These are phyloP conservation scores for Silurus lanzhouensis DNA, from an alignment of 2,797 vertebrate species.

Conservation along the genomic window DNA sequence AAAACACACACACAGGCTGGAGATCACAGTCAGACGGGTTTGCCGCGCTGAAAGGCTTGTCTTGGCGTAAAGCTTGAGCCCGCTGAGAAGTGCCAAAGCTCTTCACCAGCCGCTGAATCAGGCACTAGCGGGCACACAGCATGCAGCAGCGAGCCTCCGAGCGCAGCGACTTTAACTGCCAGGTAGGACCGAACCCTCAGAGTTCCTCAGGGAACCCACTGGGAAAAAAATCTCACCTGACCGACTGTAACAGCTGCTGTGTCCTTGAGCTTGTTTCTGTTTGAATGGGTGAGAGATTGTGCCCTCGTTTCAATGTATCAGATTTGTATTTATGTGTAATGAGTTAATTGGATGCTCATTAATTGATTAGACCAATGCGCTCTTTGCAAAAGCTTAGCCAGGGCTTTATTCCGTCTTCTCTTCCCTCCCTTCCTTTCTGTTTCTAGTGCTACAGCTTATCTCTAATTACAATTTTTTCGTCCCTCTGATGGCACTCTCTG, in stretches of 20 bases:
- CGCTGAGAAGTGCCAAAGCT: conserved; percentile 38
- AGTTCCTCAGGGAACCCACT: neutral
- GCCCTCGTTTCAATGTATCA: conserved; percentile 1
- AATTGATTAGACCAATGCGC: neutral
- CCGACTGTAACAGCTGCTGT: neutral
- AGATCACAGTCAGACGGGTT: conserved; percentile 41
- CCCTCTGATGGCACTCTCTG: conserved; percentile 4
- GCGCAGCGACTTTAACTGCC: conserved; percentile 54
- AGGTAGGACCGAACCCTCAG: conserved; percentile 53
- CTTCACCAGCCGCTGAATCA: conserved; percentile 25
- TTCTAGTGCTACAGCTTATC: conserved; percentile 8
- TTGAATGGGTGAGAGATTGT: conserved; percentile 1
- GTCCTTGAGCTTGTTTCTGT: conserved; percentile 38
- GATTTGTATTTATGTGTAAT: neutral
- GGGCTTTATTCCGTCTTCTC: conserved; percentile 17
- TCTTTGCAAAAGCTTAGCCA: conserved; percentile 6
- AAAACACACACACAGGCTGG: conserved; percentile 41
- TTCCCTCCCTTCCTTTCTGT: neutral
- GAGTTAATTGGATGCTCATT: conserved; percentile 8
- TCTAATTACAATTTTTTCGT: conserved; percentile 10
- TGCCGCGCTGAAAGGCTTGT: conserved; percentile 35
- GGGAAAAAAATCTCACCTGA: neutral
- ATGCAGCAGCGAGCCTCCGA: conserved; percentile 55
- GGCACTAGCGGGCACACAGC: conserved; percentile 36
- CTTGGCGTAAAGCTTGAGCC: conserved; percentile 33